Evolutionary conservation across 2,113 vertebrate species (phyloP), one percentile per base, ranked within the genome.

Genomic region (Leucopsar rothschildi): DNA sequence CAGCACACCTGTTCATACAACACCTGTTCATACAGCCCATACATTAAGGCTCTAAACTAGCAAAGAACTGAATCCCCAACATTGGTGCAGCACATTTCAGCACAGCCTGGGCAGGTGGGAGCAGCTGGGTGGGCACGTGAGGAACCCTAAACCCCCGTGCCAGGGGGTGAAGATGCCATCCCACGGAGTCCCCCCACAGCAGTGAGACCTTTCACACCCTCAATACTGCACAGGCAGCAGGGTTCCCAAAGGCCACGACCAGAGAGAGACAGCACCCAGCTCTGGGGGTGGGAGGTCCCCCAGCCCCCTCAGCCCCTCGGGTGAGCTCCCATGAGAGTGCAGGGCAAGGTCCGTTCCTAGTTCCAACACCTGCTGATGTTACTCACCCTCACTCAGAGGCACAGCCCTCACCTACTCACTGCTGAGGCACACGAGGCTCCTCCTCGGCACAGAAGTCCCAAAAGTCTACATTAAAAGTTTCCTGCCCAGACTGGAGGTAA

Each of bases 11-110:
- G 3, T 1, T 22, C 20, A 2, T 2, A 17, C 40, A 15, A 13
- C 0, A 2, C 2, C 7, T 1, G n/a, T n/a, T n/a, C n/a, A n/a
- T n/a, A n/a, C n/a, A 37, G 3, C 11, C 39, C 18, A 24, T 9
- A 5, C 7, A 2, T 6, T 20, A 31, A n/a, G 15, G 8, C 35
- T 57, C 47, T 44, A 16, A 82, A n/a, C 3, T 4, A 64, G 22
- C 10, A 44, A 29, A 39, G 44, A 63, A 24, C 21, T 10, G 31
- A 57, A 50, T 1, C 28, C 20, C 1, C 45, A 11, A 1, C 39
- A 13, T 13, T 52, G 44, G 35, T 2, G 44, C 79, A 68, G 50
- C 60, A n/a, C 31, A 25, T 8, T 29, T 29, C 50, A 73, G 37
- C 35, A 3, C 49, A 25, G 15, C n/a, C 49, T 23, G 1, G 4